Base-by-base conservation (phyloP, 2,888 invertebrate genomes). In the Lasioglossum malachurum region DNA sequence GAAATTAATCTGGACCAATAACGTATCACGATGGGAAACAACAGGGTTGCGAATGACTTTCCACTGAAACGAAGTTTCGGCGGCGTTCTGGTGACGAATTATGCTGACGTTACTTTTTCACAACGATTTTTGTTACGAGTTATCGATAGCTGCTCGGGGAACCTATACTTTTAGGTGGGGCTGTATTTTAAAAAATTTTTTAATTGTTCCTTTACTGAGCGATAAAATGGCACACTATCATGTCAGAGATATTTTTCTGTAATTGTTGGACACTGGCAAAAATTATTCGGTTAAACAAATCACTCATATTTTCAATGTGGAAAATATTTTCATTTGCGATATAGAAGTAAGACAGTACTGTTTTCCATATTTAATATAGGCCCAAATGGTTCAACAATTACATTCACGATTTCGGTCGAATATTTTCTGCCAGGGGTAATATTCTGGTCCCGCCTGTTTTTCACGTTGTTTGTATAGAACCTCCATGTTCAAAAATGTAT, bases 1-100 rank as follows among this genome's bases (percentile, higher is more conserved):
- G 82, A 84, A 69, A 83, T 84, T 84, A 78, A 82, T 84, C 83
- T 60, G 19, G 78, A 69, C 84, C 78, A 71, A 78, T 71, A 82
- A 82, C 78, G 60, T 16, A 41, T 53, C 53, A 49, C 53, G 69
- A 41, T 44, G 60, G 44, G 67, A 82, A 84, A 82, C 77, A 81
- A 57, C 31, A 31, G 35, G 46, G 64, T 31, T 41, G 38, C 57
- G 31, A 27, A 46, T 44, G 49, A 44, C 44, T 46, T 49, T 67
- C 69, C 44, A 49, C 12, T 7, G 77, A 31, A 46, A 53, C 38
- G 7, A n/a, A 35, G 19, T 49, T 49, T 57, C 41, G 57, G 69
- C 4, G 10, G 8, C 67, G 12, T 64, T 31, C 19, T 8, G 57
- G n/a, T n/a, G 57, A n/a, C n/a, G 7, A 64, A 64, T 31, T 35